Percentiles rank a stretch among this genome's conserved stretches.
Evolutionary conservation across 2,113 vertebrate genomes (phyloP).

Genomic region (Nesogale talazaci): DNA sequence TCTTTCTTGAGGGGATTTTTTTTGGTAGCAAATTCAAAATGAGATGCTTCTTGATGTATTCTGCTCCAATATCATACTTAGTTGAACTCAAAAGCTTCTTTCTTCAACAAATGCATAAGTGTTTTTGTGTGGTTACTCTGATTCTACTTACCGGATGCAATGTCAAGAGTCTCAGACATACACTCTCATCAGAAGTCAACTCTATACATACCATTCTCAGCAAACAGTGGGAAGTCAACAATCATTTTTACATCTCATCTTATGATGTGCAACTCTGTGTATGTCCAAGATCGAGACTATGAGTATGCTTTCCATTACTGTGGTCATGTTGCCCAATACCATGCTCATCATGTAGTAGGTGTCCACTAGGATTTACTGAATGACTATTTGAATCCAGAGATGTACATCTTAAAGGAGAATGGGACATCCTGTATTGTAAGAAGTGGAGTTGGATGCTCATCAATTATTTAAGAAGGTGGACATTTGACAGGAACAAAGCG

Average conservation of each 20-base stretch:
- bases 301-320: neutral
- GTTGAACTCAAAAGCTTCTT: neutral
- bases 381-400: neutral
- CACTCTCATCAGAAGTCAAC: neutral
- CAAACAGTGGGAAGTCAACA: neutral
- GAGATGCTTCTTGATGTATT: neutral
- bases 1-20: neutral
- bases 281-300: no score
- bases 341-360: neutral
- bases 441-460: conserved; percentile 73
- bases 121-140: neutral
- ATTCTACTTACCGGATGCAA: neutral
- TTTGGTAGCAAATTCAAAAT: neutral
- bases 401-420: neutral
- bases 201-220: neutral
- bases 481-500: conserved; percentile 81
- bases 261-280: neutral
- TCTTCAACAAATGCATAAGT: neutral
- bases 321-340: neutral
- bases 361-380: neutral
- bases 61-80: neutral
- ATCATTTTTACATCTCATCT: neutral
- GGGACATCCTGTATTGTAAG: neutral
- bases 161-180: neutral
- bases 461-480: conserved; percentile 85